phyloP scores from a whole-genome alignment of 1,140 invertebrate genomes.

The Pseudomyrmex pallidus region DNA sequence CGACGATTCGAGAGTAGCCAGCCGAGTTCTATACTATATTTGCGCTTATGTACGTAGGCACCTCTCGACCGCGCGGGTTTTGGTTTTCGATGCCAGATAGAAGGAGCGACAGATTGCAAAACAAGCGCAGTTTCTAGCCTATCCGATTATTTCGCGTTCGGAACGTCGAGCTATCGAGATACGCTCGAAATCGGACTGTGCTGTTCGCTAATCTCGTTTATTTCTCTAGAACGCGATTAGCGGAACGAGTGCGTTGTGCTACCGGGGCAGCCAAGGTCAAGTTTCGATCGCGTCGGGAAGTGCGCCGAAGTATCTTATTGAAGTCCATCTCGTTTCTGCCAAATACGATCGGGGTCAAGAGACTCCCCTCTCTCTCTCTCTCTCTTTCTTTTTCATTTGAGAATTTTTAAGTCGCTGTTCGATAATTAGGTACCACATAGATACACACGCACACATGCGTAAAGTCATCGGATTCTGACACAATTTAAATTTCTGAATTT shows the following conservation, averaged over 20 bases:
- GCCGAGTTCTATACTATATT: conserved; percentile 35
- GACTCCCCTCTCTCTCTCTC: conserved; percentile 28
- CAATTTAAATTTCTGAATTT: too few relatives aligned
- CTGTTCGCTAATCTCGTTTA: background rate
- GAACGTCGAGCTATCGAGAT: background rate
- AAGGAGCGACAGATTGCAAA: conserved; percentile 25
- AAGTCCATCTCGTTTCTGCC: background rate
- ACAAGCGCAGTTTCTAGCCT: background rate
- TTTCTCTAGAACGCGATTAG: background rate
- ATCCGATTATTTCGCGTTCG: background rate
- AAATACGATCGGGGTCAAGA: conserved; percentile 69
- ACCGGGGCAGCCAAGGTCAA: conserved; percentile 68
- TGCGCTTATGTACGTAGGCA: background rate
- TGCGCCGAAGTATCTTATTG: conserved; percentile 51
- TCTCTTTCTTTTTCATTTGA: background rate
- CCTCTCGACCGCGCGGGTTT: conserved; percentile 5
- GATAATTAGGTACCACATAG: conserved; percentile 42
- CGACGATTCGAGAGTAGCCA: conserved; percentile 28
- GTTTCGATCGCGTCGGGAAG: conserved; percentile 68
- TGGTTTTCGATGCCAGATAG: conserved; percentile 18
- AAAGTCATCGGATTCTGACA: too few relatives aligned
- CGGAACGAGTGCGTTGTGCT: conserved; percentile 52
- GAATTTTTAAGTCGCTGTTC: conserved; percentile 38
- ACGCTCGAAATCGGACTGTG: background rate
- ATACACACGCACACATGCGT: too few relatives aligned